Percentiles rank a stretch among this genome's conserved stretches.
Evolutionary conservation across 2,888 invertebrate species (phyloP).

Genomic region (Diarsia mendica): DNA sequence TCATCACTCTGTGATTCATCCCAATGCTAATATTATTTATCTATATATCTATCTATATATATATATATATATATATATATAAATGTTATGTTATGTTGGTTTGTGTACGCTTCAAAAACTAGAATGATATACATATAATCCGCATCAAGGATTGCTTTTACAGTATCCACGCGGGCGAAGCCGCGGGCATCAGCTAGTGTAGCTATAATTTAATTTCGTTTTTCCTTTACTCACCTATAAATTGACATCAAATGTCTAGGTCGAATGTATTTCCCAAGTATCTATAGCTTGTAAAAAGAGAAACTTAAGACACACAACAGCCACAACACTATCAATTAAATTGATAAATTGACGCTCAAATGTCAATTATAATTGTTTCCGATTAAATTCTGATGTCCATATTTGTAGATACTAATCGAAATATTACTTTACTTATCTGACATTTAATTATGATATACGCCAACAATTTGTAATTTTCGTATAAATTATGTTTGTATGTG

Average conservation of each 20-base stretch:
- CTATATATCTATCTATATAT: too few relatives aligned
- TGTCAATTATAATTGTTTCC: conserved; percentile 40
- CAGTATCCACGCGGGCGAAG: too few relatives aligned
- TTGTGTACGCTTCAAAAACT: too few relatives aligned
- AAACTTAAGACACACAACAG: not conserved
- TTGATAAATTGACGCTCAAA: conserved; percentile 36
- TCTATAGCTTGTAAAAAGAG: conserved; percentile 3
- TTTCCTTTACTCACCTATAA: not conserved
- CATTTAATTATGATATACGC: conserved; percentile 44
- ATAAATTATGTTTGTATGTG: not conserved
- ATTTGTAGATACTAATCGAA: conserved; percentile 42
- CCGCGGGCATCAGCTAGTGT: too few relatives aligned
- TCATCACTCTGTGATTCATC: too few relatives aligned
- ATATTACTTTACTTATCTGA: conserved; percentile 40
- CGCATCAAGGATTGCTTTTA: too few relatives aligned
- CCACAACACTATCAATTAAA: conserved; percentile 24
- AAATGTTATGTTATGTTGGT: too few relatives aligned
- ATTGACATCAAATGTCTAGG: not conserved
- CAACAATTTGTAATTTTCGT: conserved; percentile 17
- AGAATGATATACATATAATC: too few relatives aligned
- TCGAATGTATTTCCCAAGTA: not conserved
- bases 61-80: too few relatives aligned
- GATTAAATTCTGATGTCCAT: conserved; percentile 22
- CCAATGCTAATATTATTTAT: too few relatives aligned
- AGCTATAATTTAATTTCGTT: not conserved